These are phyloP conservation scores for Oscheius onirici DNA, from an alignment of 2,888 invertebrate species.

Conservation along the genomic window DNA sequence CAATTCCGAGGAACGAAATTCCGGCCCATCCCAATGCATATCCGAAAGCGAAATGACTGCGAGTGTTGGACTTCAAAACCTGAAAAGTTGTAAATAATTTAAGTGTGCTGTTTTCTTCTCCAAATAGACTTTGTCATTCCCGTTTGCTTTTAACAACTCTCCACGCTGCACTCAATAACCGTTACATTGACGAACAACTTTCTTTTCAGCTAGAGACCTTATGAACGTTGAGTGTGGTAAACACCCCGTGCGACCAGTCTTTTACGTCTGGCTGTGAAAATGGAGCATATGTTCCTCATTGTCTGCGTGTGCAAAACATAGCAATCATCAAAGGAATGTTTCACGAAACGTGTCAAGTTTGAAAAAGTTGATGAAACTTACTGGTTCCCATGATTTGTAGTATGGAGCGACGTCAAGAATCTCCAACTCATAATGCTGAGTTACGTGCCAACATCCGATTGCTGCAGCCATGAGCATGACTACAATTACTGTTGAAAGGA, in stretches of 20 bases:
- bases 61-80: constrained; percentile 64
- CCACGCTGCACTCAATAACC: background rate
- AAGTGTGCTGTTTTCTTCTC: too few species aligned
- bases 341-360: background rate
- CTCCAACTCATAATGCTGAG: constrained; percentile 91
- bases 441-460: constrained; percentile 82
- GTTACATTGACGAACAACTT: background rate
- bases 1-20: constrained; percentile 86
- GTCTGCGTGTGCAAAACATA: too few species aligned
- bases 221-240: too few species aligned
- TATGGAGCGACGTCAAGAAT: constrained; percentile 90
- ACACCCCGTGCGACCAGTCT: too few species aligned
- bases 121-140: too few species aligned
- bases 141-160: background rate
- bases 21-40: constrained; percentile 97
- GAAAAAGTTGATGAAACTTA: constrained; percentile 49
- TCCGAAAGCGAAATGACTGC: constrained; percentile 86
- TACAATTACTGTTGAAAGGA: constrained; percentile 23
- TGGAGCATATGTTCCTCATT: too few species aligned
- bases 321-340: background rate
- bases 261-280: too few species aligned
- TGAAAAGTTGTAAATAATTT: too few species aligned
- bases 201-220: too few species aligned
- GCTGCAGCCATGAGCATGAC: constrained; percentile 86
- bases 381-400: constrained; percentile 84